Evolutionary conservation across 1,140 invertebrate species (phyloP).

Genomic region (Plectus sambesii): DNA sequence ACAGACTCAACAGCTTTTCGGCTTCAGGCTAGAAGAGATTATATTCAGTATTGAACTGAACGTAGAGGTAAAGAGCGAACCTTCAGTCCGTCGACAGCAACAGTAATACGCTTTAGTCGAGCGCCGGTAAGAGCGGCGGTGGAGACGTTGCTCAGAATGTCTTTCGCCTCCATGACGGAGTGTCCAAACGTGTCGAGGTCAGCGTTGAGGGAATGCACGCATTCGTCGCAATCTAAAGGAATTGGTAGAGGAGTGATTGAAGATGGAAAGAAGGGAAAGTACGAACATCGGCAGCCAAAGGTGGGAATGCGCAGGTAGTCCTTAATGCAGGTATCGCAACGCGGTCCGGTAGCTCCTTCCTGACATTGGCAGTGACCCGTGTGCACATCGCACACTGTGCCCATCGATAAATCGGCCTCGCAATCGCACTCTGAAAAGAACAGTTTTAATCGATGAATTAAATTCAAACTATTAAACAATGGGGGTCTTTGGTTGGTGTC

Average conservation of each 20-base stretch:
- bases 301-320: slow-evolving; percentile 37
- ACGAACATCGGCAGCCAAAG: slow-evolving; percentile 34
- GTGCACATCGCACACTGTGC: slow-evolving; percentile 42
- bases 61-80: too few relatives aligned
- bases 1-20: too few relatives aligned
- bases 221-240: slow-evolving; percentile 40
- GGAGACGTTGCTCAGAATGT: slow-evolving; percentile 33
- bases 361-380: slow-evolving; percentile 46
- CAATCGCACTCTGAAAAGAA: slow-evolving; percentile 38
- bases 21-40: too few relatives aligned
- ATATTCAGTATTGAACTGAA: too few relatives aligned
- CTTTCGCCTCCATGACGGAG: slow-evolving; percentile 8
- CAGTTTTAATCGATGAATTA: too few relatives aligned
- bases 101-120: slow-evolving; percentile 33
- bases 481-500: too few relatives aligned
- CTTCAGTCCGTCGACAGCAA: slow-evolving; percentile 17
- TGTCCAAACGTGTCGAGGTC: slow-evolving; percentile 30
- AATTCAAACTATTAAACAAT: too few relatives aligned
- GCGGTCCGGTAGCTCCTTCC: slow-evolving; percentile 43
- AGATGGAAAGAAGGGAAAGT: neutral
- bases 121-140: slow-evolving; percentile 41
- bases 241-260: neutral
- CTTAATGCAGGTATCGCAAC: slow-evolving; percentile 39
- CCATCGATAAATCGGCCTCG: slow-evolving; percentile 43
- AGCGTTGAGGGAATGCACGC: slow-evolving; percentile 34